Evolutionary conservation across 2,888 invertebrate species (phyloP), one percentile per base, ranked within the genome.

Genomic region (Miltochrista miniata): DNA sequence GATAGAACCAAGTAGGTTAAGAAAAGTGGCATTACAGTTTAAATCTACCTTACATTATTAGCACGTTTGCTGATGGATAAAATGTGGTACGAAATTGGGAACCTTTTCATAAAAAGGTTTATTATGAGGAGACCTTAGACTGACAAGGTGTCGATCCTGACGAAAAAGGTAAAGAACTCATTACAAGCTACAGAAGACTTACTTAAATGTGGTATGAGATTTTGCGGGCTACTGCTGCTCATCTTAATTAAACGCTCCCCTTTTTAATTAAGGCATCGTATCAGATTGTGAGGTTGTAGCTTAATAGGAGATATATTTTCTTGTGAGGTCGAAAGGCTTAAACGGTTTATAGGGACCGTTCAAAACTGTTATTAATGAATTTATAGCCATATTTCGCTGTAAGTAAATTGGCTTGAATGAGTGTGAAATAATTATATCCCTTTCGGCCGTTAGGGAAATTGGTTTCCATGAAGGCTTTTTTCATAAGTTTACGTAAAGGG

Each of bases 191-290:
- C 2, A 24, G 18, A 18, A 44, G 54, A 47, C 50, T 61, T 47
- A 36, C 34, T 47, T 57, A 56, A 64, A 54, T 54, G 52, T 54
- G 48, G 40, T 43, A 39, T 15, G 18, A 15, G 43, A 12, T 35
- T 14, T 35, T 13, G 34, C 10, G 34, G 15, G 39, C 33, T 7
- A 31, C 13, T 39, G 39, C 15, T 53, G 47, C 42, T 49, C 45
- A 48, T 50, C 49, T 53, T 61, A 64, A 64, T 58, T 58, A 58
- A 61, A 55, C 37, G 45, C 51, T 48, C 24, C 38, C 38, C 33
- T 18, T 38, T 64, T 63, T 53, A 56, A 49, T 63, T 53, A 56
- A 49, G 42, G 35, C 18, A 36, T 14, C 10, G 40, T 37, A 61
- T 57, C 54, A 64, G 48, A 51, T 54, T 47, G 48, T 54, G 36